Evolutionary conservation across 2,113 vertebrate species (phyloP), one percentile per base, ranked within the genome.

Genomic region (Nycticebus coucang): DNA sequence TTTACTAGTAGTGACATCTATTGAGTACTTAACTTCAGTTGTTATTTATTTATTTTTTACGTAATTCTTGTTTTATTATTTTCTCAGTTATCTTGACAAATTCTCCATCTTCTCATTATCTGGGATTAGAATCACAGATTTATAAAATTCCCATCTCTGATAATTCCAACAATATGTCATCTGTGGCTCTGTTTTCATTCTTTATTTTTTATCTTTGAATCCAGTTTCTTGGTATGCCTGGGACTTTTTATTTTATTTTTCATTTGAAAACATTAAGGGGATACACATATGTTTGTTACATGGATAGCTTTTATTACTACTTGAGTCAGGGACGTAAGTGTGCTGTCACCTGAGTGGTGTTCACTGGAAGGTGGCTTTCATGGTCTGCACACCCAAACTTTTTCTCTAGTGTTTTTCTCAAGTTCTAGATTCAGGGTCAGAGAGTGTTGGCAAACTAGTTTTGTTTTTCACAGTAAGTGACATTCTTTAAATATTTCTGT

Each of bases 401-500:
- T 68, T 22, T 4, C 9, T 55, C 4, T 81, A 45, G 24, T 78
- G 53, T 14, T 9, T 89, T 93, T 89, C 87, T 79, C 24, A 75
- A 80, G 10, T n/a, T 84, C 93, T 90, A 37, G 8, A 50, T 26
- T 82, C 24, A 13, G 13, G 35, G 2, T 3, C 6, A 89, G 19
- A 88, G 33, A 37, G 37, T 69, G 3, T 37, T 89, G 30, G 50
- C 2, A 60, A 74, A 30, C 11, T 18, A 18, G 62, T 77, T 87
- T 55, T 78, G n/a, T 68, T 79, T 9, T 74, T 11, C 78, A 13
- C 11, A 8, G 19, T 45, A 68, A 53, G 22, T 60, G 28, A 84
- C 55, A 45, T 84, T 96, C 26, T 88, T 37, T 13, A 84, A 41
- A 60, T 79, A 50, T 77, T 80, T 87, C 35, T 93, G 77, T 89